phyloP scores from a whole-genome alignment of 2,113 vertebrate species.

The Fulmarus glacialis region DNA sequence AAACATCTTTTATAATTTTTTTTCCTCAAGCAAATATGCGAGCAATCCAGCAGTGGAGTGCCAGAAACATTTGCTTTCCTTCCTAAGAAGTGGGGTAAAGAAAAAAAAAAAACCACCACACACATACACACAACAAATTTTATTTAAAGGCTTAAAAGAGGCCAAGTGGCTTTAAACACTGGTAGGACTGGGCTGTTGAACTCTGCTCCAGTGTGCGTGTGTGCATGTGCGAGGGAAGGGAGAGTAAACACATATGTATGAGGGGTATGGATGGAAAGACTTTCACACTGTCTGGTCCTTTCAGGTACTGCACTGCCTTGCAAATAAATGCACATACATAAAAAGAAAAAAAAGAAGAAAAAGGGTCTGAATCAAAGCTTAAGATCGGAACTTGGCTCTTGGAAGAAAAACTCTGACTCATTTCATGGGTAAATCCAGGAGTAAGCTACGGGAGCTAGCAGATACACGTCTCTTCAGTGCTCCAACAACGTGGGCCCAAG shows the following conservation, averaged over 20 bases:
- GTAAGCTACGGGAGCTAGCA: background rate
- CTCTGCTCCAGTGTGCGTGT: background rate
- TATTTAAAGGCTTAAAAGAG: background rate
- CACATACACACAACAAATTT: background rate
- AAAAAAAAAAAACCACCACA: background rate
- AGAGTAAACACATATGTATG: background rate
- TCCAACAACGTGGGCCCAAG: background rate
- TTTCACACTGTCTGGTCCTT: background rate
- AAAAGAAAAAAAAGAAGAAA: background rate
- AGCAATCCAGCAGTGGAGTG: constrained; percentile 42
- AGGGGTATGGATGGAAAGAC: background rate
- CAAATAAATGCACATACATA: background rate
- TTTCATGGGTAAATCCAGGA: background rate
- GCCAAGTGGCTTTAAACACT: background rate
- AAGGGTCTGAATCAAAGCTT: background rate
- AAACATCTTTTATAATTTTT: constrained; percentile 67
- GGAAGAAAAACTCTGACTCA: background rate
- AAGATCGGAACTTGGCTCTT: background rate
- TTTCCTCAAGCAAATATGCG: constrained; percentile 51
- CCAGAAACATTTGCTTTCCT: constrained; percentile 56
- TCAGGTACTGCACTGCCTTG: background rate
- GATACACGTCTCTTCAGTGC: background rate
- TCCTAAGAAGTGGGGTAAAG: constrained; percentile 20
- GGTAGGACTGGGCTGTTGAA: background rate
- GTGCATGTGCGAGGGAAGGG: background rate